Evolutionary conservation across 2,888 invertebrate genomes (phyloP).

Genomic region (Nemotelus nigrinus): DNA sequence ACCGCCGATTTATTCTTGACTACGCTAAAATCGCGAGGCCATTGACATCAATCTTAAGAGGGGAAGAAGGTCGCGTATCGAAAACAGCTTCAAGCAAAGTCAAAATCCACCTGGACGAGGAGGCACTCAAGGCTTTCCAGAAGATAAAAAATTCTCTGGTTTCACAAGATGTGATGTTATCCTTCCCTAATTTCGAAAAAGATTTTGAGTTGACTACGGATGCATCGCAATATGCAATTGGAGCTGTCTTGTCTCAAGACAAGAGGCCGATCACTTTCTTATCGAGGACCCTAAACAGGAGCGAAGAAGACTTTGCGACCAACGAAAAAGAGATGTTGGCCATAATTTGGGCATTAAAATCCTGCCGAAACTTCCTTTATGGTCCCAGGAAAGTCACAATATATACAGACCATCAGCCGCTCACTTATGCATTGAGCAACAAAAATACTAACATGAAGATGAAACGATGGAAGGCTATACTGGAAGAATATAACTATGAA

Average conservation of each 20-base stretch:
- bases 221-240: not conserved
- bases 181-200: too few species aligned
- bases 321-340: slow-evolving; percentile 60
- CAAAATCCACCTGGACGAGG: too few species aligned
- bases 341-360: slow-evolving; percentile 59
- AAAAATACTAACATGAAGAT: too few species aligned
- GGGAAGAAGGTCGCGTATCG: too few species aligned
- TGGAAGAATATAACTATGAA: too few species aligned
- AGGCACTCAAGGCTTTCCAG: too few species aligned
- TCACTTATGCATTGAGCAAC: not conserved
- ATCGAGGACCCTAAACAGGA: slow-evolving; percentile 43
- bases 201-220: not conserved
- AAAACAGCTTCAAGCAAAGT: too few species aligned
- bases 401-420: not conserved
- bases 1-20: slow-evolving; percentile 29
- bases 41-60: too few species aligned
- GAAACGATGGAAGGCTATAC: too few species aligned
- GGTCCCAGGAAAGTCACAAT: slow-evolving; percentile 51
- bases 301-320: slow-evolving; percentile 58
- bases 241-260: not conserved
- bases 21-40: too few species aligned
- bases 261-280: not conserved
- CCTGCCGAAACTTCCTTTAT: slow-evolving; percentile 62
- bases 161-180: too few species aligned
- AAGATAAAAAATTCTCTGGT: too few species aligned